Evolutionary conservation across 2,113 vertebrate species (phyloP).

Genomic region (Monarcha castaneiventris): DNA sequence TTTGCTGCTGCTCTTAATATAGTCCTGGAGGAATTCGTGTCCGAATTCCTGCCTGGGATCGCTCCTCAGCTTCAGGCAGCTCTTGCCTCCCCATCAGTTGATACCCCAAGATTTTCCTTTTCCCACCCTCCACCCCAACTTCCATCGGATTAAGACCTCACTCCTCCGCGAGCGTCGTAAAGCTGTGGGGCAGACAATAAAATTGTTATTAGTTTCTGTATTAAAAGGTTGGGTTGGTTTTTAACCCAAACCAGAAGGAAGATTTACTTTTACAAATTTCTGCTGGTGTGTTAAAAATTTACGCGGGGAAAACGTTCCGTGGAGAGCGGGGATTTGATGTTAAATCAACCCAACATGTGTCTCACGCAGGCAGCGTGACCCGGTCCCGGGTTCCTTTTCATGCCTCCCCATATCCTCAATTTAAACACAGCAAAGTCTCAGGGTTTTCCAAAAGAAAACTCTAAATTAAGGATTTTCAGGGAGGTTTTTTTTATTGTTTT

Average conservation of each 20-base stretch:
- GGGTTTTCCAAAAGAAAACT: neutral
- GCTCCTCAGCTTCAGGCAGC: neutral
- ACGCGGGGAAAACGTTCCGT: neutral
- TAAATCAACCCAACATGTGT: slow-evolving; percentile 35
- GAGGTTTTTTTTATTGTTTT: neutral
- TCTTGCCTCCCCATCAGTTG: neutral
- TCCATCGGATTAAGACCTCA: neutral
- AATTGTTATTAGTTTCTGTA: slow-evolving; percentile 35
- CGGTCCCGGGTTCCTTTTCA: neutral
- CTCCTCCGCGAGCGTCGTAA: neutral
- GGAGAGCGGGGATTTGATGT: slow-evolving; percentile 8
- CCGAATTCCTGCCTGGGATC: neutral
- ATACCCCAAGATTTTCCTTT: neutral
- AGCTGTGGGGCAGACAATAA: slow-evolving; percentile 39
- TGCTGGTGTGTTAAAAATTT: slow-evolving; percentile 2
- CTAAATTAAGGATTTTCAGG: neutral
- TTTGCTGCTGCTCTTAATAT: neutral
- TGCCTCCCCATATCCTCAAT: accelerated
- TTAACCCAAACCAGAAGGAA: slow-evolving; percentile 50
- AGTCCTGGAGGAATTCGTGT: slow-evolving; percentile 26
- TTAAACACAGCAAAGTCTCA: neutral
- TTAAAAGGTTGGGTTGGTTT: slow-evolving; percentile 46
- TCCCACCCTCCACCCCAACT: neutral
- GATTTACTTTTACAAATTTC: slow-evolving; percentile 47
- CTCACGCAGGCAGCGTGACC: neutral